A percentile compares a stretch with the other conserved stretches of the same genome.
Conservation (phyloP, 1,140 invertebrate genomes). For the Dolichoris vasculosae region DNA sequence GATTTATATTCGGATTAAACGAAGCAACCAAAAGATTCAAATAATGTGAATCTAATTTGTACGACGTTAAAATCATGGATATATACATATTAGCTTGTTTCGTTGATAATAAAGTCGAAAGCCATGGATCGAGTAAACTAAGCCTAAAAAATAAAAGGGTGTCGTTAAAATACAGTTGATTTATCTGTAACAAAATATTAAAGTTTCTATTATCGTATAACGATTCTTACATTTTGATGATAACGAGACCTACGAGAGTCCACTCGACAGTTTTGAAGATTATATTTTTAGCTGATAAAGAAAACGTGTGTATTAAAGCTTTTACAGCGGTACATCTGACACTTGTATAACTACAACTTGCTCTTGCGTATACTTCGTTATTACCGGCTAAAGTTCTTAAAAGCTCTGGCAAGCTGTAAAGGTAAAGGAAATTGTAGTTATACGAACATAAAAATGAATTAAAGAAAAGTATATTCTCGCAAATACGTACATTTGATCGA, state of each 20-base stretch:
- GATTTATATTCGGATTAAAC: conserved; percentile 51
- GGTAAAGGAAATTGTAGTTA: conserved; percentile 18
- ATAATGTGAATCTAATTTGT: conserved; percentile 70
- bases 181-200: background rate
- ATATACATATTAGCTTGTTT: conserved; percentile 67
- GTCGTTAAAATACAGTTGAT: background rate
- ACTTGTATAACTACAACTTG: conserved; percentile 56
- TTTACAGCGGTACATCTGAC: conserved; percentile 61
- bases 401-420: conserved; percentile 70
- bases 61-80: conserved; percentile 72
- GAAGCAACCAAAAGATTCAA: conserved; percentile 65
- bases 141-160: conserved; percentile 63
- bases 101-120: conserved; percentile 61
- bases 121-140: conserved; percentile 64
- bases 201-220: background rate
- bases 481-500: conserved; percentile 68
- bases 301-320: conserved; percentile 70
- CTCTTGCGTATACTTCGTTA: conserved; percentile 36
- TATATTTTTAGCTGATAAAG: conserved; percentile 71
- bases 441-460: background rate
- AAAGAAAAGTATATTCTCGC: conserved; percentile 56
- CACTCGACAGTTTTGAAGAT: conserved; percentile 72
- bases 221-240: conserved; percentile 72
- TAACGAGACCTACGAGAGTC: conserved; percentile 71
- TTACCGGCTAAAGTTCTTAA: conserved; percentile 61